Percentiles rank a stretch among this genome's conserved stretches.
Evolutionary conservation across 2,113 vertebrate species (phyloP).

Genomic region (Smithornis capensis): DNA sequence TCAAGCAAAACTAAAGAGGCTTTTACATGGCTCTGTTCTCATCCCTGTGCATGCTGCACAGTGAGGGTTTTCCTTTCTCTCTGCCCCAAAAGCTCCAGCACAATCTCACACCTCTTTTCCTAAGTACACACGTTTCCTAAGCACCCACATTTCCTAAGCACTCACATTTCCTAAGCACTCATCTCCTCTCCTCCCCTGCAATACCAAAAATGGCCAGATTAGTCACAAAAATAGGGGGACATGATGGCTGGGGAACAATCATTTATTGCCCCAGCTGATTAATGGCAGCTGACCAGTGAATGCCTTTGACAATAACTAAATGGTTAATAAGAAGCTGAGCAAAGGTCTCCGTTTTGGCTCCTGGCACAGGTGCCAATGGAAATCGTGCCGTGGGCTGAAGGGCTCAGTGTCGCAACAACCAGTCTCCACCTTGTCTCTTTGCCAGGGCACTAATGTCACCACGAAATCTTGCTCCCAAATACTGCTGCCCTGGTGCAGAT

Average conservation of each 20-base stretch:
- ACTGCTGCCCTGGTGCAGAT: background rate
- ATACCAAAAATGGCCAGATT: fast-evolving
- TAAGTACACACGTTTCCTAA: too few relatives aligned
- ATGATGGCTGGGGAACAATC: background rate
- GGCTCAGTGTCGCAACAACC: slow-evolving; percentile 8
- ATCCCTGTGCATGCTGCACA: fast-evolving
- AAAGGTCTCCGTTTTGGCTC: background rate
- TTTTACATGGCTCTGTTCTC: fast-evolving
- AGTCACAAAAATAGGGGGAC: background rate
- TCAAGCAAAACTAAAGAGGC: background rate
- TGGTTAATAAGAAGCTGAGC: slow-evolving; percentile 32
- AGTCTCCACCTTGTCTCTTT: background rate
- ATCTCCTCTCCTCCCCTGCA: background rate
- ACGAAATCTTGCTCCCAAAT: background rate
- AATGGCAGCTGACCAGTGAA: background rate
- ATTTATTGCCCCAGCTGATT: background rate
- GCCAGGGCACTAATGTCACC: slow-evolving; percentile 37
- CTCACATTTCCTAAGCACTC: too few relatives aligned
- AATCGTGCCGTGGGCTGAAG: slow-evolving; percentile 13
- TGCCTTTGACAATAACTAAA: slow-evolving; percentile 31
- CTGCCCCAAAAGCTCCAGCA: background rate
- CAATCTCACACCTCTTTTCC: background rate
- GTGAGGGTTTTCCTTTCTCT: background rate
- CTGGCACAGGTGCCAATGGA: slow-evolving; percentile 3
- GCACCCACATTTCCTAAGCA: too few relatives aligned